Evolutionary conservation across 2,888 invertebrate species (phyloP).

Genomic region (Hyppa rectilinea): DNA sequence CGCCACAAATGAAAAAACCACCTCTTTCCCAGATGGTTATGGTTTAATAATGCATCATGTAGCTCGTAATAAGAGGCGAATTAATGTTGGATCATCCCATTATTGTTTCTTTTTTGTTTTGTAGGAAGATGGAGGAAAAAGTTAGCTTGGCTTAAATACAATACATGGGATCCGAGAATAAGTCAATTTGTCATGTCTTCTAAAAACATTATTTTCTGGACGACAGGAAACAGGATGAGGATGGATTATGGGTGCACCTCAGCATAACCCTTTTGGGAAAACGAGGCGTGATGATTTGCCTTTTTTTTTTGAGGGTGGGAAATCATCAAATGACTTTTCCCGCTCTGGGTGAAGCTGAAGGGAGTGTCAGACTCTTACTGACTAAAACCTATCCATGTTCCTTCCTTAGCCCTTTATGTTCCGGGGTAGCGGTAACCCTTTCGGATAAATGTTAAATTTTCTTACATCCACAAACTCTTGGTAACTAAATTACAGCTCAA

Average conservation of each 20-base stretch:
- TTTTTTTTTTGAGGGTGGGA: too few species aligned
- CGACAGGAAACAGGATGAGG: background rate
- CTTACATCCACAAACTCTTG: too few species aligned
- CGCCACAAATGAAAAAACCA: constrained; percentile 43
- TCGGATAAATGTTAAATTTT: too few species aligned
- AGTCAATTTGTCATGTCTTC: background rate
- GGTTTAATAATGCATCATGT: constrained; percentile 37
- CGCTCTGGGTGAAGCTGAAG: too few species aligned
- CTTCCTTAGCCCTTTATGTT: too few species aligned
- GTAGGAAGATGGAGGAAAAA: background rate
- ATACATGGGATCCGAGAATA: background rate
- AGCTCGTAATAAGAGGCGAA: constrained; percentile 36
- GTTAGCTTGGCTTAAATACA: constrained; percentile 3
- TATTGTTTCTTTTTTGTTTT: constrained; percentile 26
- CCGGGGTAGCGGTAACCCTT: too few species aligned
- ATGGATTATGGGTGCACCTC: too few species aligned
- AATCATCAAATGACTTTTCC: too few species aligned
- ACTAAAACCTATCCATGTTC: too few species aligned
- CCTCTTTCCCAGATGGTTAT: constrained; percentile 32
- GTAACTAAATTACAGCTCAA: background rate
- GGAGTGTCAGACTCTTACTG: too few species aligned
- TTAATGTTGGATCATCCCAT: constrained; percentile 39
- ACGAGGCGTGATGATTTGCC: too few species aligned
- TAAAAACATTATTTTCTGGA: background rate
- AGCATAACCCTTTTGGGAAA: too few species aligned